Percentiles rank a stretch among this genome's conserved stretches.
phyloP scores from a whole-genome alignment of 2,888 invertebrate species.

The Barypeithes pellucidus region DNA sequence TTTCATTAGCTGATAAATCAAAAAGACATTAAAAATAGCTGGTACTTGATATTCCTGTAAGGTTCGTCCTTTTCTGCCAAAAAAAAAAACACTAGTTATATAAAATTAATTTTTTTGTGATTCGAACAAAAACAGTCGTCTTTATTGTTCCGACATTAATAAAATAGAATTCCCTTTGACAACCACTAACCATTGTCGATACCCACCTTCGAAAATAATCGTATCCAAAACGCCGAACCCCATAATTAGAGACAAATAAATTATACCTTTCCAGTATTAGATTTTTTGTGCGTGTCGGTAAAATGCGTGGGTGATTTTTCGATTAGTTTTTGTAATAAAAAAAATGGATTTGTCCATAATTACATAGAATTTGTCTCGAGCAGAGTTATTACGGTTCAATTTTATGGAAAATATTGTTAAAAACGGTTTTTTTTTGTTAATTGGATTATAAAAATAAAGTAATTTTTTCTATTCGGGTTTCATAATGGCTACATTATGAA shows the following conservation, averaged over 20 bases:
- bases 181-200: not conserved
- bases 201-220: constrained; percentile 13
- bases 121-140: too few species aligned
- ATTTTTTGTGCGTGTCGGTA: constrained; percentile 14
- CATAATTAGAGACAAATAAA: constrained; percentile 20
- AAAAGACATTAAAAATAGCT: too few species aligned
- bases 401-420: not conserved
- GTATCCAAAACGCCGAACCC: constrained; percentile 14
- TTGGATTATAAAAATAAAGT: not conserved
- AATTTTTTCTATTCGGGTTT: too few species aligned
- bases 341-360: constrained; percentile 11
- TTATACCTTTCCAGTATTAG: not conserved
- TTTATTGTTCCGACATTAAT: not conserved
- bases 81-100: too few species aligned
- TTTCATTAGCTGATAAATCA: too few species aligned
- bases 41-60: too few species aligned
- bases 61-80: too few species aligned
- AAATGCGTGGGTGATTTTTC: constrained; percentile 14
- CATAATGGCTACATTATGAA: too few species aligned
- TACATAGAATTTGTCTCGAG: not conserved
- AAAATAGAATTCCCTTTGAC: not conserved
- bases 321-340: constrained; percentile 8
- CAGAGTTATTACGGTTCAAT: not conserved
- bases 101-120: too few species aligned
- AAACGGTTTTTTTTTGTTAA: not conserved